phyloP scores from a whole-genome alignment of 1,140 invertebrate genomes.

The Bombus impatiens region DNA sequence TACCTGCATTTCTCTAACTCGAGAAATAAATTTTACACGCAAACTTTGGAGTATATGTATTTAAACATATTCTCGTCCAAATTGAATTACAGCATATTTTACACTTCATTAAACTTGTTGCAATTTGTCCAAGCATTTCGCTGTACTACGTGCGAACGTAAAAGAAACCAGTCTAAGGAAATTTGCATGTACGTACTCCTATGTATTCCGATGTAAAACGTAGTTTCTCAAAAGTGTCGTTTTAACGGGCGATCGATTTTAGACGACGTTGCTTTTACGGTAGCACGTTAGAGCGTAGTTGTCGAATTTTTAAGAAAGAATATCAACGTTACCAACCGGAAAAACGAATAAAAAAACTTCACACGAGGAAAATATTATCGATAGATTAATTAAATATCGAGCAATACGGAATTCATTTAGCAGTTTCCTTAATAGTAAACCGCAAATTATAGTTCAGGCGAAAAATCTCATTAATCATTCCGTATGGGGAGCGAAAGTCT shows the following conservation, averaged over 20 bases:
- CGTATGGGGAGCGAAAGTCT: conserved; percentile 16
- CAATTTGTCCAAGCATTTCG: conserved; percentile 1
- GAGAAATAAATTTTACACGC: background rate
- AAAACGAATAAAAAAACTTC: background rate
- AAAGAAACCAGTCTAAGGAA: background rate
- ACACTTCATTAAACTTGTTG: conserved; percentile 4
- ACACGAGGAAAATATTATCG: background rate
- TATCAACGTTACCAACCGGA: background rate
- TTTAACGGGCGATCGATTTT: background rate
- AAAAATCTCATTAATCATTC: conserved; percentile 34
- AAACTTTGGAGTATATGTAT: background rate
- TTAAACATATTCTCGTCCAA: background rate
- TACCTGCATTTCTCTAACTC: too few species aligned
- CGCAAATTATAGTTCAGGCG: background rate
- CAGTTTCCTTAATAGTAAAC: background rate
- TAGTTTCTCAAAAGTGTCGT: conserved; percentile 3
- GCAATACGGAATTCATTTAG: background rate
- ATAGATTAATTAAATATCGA: background rate
- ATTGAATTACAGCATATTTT: conserved; percentile 6
- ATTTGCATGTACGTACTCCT: background rate
- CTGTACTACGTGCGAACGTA: background rate
- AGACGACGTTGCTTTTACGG: background rate
- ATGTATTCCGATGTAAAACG: background rate
- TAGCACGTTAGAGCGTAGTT: background rate
- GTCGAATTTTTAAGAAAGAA: background rate